phyloP scores from a whole-genome alignment of 2,797 vertebrate genomes.

The Sphenopsis melanotis region DNA sequence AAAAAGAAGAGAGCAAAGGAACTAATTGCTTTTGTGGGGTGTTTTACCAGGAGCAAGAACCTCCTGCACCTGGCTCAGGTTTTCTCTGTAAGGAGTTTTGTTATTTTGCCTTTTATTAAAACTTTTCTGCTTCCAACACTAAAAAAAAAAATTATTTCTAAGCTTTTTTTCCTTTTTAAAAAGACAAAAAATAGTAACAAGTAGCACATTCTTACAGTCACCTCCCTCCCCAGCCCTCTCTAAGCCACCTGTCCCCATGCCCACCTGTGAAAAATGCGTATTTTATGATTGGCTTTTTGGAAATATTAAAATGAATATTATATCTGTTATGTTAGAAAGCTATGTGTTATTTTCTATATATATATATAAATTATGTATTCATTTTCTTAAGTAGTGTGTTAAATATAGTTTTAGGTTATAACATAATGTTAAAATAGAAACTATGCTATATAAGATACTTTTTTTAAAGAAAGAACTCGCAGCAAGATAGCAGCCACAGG shows the following conservation, averaged over 20 bases:
- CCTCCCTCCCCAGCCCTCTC: neutral
- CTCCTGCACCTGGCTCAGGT: neutral
- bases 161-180: neutral
- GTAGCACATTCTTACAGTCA: neutral
- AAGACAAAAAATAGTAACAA: neutral
- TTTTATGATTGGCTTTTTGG: too few relatives aligned
- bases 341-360: too few relatives aligned
- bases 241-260: rapidly evolving
- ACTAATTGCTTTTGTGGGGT: neutral
- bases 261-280: neutral
- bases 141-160: neutral
- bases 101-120: neutral
- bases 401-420: too few relatives aligned
- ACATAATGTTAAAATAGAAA: too few relatives aligned
- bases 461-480: too few relatives aligned
- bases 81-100: neutral
- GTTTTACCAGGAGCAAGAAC: neutral
- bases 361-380: too few relatives aligned
- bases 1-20: neutral
- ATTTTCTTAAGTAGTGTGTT: too few relatives aligned
- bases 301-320: too few relatives aligned
- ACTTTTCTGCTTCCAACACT: neutral
- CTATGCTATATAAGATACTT: too few relatives aligned
- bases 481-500: too few relatives aligned
- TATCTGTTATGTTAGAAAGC: too few relatives aligned